Evolutionary conservation across 2,888 invertebrate species (phyloP), one percentile per base, ranked within the genome.

Genomic region (Aplocera efformata): DNA sequence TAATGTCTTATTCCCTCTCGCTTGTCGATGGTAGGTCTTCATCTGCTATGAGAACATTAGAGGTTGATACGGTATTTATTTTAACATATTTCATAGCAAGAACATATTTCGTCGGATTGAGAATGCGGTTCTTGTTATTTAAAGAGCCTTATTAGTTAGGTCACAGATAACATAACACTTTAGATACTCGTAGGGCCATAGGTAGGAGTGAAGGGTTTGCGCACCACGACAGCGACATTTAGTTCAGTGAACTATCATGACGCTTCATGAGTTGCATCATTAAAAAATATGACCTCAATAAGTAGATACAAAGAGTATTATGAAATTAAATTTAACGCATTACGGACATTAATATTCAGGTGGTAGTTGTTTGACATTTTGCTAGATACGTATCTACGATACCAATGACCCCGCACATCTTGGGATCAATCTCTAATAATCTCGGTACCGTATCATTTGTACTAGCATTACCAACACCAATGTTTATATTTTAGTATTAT

Each of bases 281-380:
- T 75, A 75, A 75, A 73, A 70, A 67, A 63, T 48, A 50, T 56
- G 68, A 59, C 68, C 66, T 63, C 66, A 64, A 67, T 73, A 50
- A 53, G 45, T 53, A 48, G 48, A 53, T 42, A 56, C 50, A 51
- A 55, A 52, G 55, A 60, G 40, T 56, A 59, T 73, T 69, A 62
- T 71, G 48, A 63, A 62, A 75, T 60, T 49, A 63, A 63, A 51
- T 62, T 63, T 63, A 68, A 66, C 62, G 61, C 58, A 63, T 67
- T 69, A 60, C 62, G 32, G 48, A 24, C 34, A 44, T 61, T 58
- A 57, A 57, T 60, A 63, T 60, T 64, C 51, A 52, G 52, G 53
- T 59, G 56, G 55, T 60, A 58, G 48, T 55, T 51, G 59, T 66
- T 76, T 71, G 73, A 67, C 72, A 73, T 80, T 79, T 70, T 63